Conservation (phyloP, 2,888 invertebrate species). For the Drosophila ustulata region DNA sequence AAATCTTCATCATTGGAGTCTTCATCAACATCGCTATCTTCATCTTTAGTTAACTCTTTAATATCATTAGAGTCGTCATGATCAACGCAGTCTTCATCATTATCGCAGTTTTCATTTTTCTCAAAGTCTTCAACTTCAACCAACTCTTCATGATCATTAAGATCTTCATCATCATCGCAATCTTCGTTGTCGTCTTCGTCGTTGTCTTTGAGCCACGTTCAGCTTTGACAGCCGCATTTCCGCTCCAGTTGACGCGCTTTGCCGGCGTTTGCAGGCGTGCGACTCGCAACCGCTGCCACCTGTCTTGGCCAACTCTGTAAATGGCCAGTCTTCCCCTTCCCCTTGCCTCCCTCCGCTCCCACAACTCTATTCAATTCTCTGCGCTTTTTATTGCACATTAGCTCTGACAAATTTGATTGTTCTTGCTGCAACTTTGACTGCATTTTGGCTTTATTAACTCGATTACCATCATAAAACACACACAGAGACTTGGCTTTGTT, state of each 20-base stretch:
- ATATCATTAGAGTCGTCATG: too few species aligned
- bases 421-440: slow-evolving; percentile 11
- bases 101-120: too few species aligned
- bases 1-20: too few species aligned
- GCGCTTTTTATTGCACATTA: slow-evolving; percentile 19
- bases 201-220: slow-evolving; percentile 6
- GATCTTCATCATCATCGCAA: neutral
- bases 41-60: too few species aligned
- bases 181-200: neutral
- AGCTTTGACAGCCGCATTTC: slow-evolving; percentile 36
- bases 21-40: too few species aligned
- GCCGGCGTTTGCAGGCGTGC: slow-evolving; percentile 37
- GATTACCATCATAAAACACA: slow-evolving; percentile 2
- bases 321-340: neutral
- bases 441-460: slow-evolving; percentile 9
- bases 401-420: slow-evolving; percentile 15
- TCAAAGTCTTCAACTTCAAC: too few species aligned
- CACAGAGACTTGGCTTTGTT: neutral
- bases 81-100: too few species aligned
- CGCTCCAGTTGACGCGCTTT: slow-evolving; percentile 55
- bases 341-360: neutral
- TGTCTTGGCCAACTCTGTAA: slow-evolving; percentile 41
- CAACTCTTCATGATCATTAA: too few species aligned
- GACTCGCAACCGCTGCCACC: slow-evolving; percentile 29
- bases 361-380: neutral